Evolutionary conservation across 2,113 vertebrate species (phyloP).

Genomic region (Albula goreensis): DNA sequence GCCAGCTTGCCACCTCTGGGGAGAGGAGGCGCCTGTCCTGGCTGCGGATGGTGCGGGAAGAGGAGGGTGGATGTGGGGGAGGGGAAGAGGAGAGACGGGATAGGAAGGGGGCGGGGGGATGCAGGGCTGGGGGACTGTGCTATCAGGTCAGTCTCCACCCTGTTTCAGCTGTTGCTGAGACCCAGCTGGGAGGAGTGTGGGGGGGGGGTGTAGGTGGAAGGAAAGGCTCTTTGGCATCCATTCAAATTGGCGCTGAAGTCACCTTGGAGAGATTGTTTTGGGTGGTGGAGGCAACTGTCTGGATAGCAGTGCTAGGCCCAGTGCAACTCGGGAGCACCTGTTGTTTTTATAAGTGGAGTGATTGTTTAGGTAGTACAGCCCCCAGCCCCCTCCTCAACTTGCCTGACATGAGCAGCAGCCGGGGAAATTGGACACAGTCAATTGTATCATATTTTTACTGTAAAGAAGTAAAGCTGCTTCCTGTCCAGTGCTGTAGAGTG

Average conservation of each 20-base stretch:
- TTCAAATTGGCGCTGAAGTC: constrained; percentile 50
- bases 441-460: constrained; percentile 13
- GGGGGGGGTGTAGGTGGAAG: constrained; percentile 8
- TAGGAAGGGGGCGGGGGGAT: constrained; percentile 6
- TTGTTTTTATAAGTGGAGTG: constrained; percentile 50
- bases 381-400: not conserved
- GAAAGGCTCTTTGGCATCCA: constrained; percentile 39
- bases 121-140: constrained; percentile 16
- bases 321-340: constrained; percentile 45
- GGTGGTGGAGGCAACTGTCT: constrained; percentile 43
- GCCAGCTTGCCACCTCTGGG: not conserved
- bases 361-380: constrained; percentile 34
- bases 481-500: not conserved
- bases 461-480: not conserved
- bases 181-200: constrained; percentile 31
- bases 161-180: constrained; percentile 36
- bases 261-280: constrained; percentile 49
- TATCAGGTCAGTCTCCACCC: constrained; percentile 25
- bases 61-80: too few species aligned
- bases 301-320: constrained; percentile 36
- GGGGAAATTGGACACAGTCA: not conserved
- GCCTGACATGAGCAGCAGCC: constrained; percentile 10
- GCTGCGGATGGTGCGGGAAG: constrained; percentile 6
- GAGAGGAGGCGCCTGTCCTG: not conserved
- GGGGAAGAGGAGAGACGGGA: not conserved